Percentiles rank a stretch among this genome's conserved stretches.
Evolutionary conservation across 2,113 vertebrate genomes (phyloP).

Genomic region (Cisticola juncidis): DNA sequence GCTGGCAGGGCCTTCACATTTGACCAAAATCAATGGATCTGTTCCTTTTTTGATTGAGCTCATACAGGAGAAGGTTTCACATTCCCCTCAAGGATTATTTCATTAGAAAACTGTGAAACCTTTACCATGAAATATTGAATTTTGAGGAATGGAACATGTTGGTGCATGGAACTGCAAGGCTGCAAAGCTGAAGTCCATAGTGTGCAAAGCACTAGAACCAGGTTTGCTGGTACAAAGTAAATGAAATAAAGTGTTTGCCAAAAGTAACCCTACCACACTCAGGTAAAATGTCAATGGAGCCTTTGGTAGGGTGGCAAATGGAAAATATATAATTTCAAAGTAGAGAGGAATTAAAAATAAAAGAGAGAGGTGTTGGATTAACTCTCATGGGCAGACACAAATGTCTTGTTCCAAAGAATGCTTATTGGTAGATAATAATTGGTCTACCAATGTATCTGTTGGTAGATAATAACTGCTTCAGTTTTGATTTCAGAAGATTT

Average conservation of each 20-base stretch:
- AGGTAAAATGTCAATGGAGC: neutral
- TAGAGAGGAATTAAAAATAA: neutral
- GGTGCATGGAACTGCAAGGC: neutral
- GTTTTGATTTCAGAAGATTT: neutral
- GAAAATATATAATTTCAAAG: neutral
- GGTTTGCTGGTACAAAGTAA: neutral
- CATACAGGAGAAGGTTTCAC: neutral
- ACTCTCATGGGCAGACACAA: neutral
- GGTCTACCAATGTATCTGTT: no score
- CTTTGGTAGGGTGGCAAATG: neutral
- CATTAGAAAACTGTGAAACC: neutral
- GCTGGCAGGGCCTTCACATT: neutral
- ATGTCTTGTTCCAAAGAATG: neutral
- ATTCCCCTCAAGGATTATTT: neutral
- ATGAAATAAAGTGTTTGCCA: neutral
- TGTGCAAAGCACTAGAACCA: neutral
- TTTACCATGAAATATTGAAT: neutral
- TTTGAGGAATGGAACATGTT: neutral
- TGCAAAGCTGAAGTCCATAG: neutral
- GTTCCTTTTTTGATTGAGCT: neutral
- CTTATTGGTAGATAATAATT: neutral
- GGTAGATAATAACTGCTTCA: no score
- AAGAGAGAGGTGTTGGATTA: neutral
- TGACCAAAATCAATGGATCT: neutral
- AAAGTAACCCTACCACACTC: neutral